Base-by-base conservation (phyloP, 2,113 vertebrate species). In the Carollia perspicillata region DNA sequence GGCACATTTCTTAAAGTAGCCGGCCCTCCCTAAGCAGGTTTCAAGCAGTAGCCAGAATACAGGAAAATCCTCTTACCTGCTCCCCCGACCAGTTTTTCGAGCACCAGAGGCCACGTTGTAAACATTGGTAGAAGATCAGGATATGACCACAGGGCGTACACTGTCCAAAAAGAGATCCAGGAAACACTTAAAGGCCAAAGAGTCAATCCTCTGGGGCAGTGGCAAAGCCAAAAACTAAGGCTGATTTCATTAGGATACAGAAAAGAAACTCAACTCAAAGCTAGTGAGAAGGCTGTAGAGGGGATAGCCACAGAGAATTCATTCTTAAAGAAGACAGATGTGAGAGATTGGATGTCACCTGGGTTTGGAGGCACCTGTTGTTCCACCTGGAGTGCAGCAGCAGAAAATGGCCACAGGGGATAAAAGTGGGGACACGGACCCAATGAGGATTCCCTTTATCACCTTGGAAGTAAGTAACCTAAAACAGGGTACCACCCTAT, bases 1-100 rank as follows among this genome's bases (percentile, higher is more conserved):
- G 11, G 66, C 28, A 44, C 5, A 49, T 35, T 42, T 83, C 69
- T 77, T 79, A 66, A 94, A 51, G 30, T 5, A 51, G 53, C 16
- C 37, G 44, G 37, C 13, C 28, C 28, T 75, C 89, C 60, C 44
- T 94, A 66, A 71, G 58, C 9, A 66, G 53, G 55, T 86, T 69
- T 89, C 51, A 63, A 51, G 28, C 55, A 44, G 66, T n/a, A 93
- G 53, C 23, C 44, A 75, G 44, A 93, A 92, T 55, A 88, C 6
- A 96, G 23, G n/a, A 84, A 93, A 66, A 40, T 91, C 22, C 77
- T 84, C 98, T 97, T 98, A 99, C 99, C 99, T 99, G 99, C 99
- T 89, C 99, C 99, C 83, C 99, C 99, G 5, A 98, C 98, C 94
- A 99, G 97, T 94, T 99, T 99, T 97, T 99, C 98, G 0, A 99